Evolutionary conservation across 1,140 invertebrate genomes (phyloP).

Genomic region (Calliphora vicina): DNA sequence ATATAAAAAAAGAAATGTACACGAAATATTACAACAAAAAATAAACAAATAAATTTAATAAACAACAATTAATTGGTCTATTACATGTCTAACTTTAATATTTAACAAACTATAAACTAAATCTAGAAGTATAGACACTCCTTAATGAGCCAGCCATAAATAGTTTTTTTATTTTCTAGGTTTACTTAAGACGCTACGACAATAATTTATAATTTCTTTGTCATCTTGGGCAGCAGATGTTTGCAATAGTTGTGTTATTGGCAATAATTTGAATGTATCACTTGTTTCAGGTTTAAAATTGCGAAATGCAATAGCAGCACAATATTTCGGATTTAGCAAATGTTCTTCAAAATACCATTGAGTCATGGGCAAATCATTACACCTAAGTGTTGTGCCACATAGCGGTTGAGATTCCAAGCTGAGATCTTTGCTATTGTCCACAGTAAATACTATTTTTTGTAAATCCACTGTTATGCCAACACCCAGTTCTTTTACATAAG

Average conservation of each 20-base stretch:
- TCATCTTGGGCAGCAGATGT: slow-evolving; percentile 36
- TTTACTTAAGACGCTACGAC: slow-evolving; percentile 53
- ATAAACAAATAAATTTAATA: background rate
- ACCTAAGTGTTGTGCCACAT: slow-evolving; percentile 74
- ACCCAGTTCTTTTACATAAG: slow-evolving; percentile 91
- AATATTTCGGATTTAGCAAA: slow-evolving; percentile 80
- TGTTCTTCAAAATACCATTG: slow-evolving; percentile 90
- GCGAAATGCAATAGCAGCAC: slow-evolving; percentile 78
- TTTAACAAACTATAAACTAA: background rate
- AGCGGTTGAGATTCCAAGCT: slow-evolving; percentile 64
- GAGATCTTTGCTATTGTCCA: slow-evolving; percentile 65
- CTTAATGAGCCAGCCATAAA: background rate
- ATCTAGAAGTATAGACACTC: background rate
- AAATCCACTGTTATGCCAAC: slow-evolving; percentile 84
- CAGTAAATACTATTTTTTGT: slow-evolving; percentile 76
- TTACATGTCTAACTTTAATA: background rate
- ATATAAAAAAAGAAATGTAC: too few relatives aligned
- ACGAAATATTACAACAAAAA: too few relatives aligned
- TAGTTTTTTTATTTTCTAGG: slow-evolving; percentile 42
- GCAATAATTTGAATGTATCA: slow-evolving; percentile 63
- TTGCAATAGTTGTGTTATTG: slow-evolving; percentile 69
- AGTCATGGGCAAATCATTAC: slow-evolving; percentile 69
- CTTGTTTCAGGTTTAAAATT: slow-evolving; percentile 46
- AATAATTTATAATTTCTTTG: slow-evolving; percentile 67
- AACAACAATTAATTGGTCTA: background rate